Conservation (phyloP, 2,797 vertebrate genomes). For the Sebastiscus albofasciatus region DNA sequence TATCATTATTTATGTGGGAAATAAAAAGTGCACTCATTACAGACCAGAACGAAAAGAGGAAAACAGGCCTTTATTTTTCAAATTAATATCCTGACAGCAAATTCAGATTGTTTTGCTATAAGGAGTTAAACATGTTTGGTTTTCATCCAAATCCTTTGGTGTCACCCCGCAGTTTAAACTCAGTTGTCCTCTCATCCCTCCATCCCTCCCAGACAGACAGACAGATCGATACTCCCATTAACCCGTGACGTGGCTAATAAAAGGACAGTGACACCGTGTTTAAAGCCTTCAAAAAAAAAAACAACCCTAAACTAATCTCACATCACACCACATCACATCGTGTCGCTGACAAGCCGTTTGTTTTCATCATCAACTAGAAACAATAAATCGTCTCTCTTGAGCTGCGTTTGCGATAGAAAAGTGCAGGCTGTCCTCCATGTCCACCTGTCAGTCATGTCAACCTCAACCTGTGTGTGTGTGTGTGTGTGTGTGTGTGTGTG, state of each 20-base stretch:
- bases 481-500: too few species aligned
- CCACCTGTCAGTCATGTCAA: constrained; percentile 30
- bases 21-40: background rate
- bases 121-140: background rate
- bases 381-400: constrained; percentile 5
- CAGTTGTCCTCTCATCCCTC: constrained; percentile 27
- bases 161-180: constrained; percentile 41
- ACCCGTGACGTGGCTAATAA: constrained; percentile 73
- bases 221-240: constrained; percentile 76
- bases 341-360: constrained; percentile 47
- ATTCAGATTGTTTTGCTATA: background rate
- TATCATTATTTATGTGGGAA: background rate
- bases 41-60: background rate
- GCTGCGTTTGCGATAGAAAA: background rate
- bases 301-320: constrained; percentile 31
- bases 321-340: background rate
- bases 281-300: constrained; percentile 34
- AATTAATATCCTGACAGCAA: background rate
- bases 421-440: constrained; percentile 1
- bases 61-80: too few species aligned
- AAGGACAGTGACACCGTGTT: constrained; percentile 66
- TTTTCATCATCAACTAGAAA: constrained; percentile 8
- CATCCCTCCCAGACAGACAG: constrained; percentile 31
- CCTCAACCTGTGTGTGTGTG: background rate
- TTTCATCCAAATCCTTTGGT: background rate